Evolutionary conservation across 2,113 vertebrate species (phyloP), one percentile per base, ranked within the genome.

Genomic region (Mobula birostris): DNA sequence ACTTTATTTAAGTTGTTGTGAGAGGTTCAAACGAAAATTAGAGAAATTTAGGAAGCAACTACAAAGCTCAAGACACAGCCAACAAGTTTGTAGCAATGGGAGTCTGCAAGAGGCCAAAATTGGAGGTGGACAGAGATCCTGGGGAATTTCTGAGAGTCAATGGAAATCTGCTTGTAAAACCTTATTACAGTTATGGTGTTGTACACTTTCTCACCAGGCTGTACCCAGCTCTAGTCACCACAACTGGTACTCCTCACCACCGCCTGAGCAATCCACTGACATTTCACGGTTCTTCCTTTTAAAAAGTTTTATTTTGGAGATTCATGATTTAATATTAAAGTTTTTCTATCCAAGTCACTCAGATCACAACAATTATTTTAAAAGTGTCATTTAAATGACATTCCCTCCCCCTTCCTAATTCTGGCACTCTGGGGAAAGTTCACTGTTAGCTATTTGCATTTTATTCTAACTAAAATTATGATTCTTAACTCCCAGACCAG

Each of bases 401-500:
- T 12, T 27, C 27, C 40, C 68, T 7, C 36, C 66, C 7, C 70
- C 68, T 17, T 19, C 21, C 80, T 80, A 17, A 40, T 63, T 61
- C 56, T 8, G 58, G 0, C 27, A n/a, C n/a, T 63, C 4, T 11
- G 58, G 7, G 7, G 14, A n/a, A n/a, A 88, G 8, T n/a, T 61
- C 29, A 29, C 24, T 58, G 19, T 61, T 29, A 61, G 83, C 56
- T 61, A 87, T 87, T 88, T 88, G 29, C 61, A 27, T n/a, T 88
- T 63, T 4, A 24, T 15, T 63, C 61, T 88, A 27, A 88, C 27
- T 14, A 88, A 88, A 88, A 12, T n/a, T 29, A 61, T 88, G 29
- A 77, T 95, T 95, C 96, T 95, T 96, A 95, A 94, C 94, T 94
- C 78, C 95, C 82, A 95, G 0, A 70, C 94, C 94, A 99, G 98